Evolutionary conservation across 53 echinoderm and acorn worm genomes (phyloP).

Genomic region (Holothuria leucospilota): DNA sequence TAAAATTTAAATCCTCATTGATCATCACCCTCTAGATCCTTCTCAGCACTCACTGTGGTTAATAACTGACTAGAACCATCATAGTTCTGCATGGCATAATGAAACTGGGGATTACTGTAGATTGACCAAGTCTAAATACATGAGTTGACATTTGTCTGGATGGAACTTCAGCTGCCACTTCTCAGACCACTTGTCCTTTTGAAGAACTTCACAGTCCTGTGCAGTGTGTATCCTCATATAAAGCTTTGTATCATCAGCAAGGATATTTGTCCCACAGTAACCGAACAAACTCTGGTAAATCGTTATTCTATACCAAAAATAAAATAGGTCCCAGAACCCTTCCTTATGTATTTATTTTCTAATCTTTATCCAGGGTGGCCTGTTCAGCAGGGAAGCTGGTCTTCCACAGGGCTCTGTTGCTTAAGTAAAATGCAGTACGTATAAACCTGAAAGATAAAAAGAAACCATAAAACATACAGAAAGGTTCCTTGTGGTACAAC

Average conservation of each 20-base stretch:
- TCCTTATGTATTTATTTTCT: too few species aligned
- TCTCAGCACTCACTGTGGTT: neutral
- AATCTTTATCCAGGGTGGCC: too few species aligned
- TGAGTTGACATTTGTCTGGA: neutral
- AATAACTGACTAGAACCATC: neutral
- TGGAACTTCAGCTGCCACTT: neutral
- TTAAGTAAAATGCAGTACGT: too few species aligned
- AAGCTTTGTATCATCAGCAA: constrained; percentile 32
- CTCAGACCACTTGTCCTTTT: neutral
- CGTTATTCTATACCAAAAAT: constrained; percentile 8
- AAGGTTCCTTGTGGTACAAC: constrained; percentile 12
- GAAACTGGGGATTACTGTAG: neutral
- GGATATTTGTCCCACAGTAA: neutral
- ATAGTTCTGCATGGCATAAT: neutral
- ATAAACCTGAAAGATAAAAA: too few species aligned
- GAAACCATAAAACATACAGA: too few species aligned
- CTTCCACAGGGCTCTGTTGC: too few species aligned
- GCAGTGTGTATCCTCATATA: neutral
- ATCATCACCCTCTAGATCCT: neutral
- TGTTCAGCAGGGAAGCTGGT: too few species aligned
- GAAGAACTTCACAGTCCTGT: neutral
- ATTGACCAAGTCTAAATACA: constrained; percentile 2
- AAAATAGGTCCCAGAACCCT: constrained; percentile 31
- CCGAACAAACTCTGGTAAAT: constrained; percentile 1
- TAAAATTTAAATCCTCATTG: neutral